Base-by-base conservation (phyloP, 2,888 invertebrate species). In the Zaprionus lineosus region DNA sequence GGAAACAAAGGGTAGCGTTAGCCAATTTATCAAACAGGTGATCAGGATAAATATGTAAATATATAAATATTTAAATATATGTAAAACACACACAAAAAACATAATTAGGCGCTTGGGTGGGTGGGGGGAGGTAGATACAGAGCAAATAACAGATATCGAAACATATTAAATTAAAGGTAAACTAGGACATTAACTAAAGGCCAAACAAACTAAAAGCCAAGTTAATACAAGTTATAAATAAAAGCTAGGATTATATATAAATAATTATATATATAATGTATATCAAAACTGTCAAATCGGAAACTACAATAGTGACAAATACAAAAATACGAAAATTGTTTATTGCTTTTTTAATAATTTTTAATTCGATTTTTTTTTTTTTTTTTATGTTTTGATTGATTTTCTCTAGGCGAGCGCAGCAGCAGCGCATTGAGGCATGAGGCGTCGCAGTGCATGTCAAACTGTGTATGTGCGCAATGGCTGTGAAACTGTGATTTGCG, bases 181-280 rank as follows among this genome's bases (percentile, higher is more conserved):
- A 46, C n/a, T 24, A 33, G 24, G 28, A 62, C 51, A 52, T 48
- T 2, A 66, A 64, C 55, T 47, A 47, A 60, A 50, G 48, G 59
- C 60, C 51, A 55, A 66, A 41, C 36, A 4, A 62, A 55, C 41
- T 62, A 66, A 69, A 76, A 58, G 69, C 74, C 60, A 74, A 55
- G 53, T 64, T 65, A 83, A 63, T 52, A 44, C 21, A 56, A 28
- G 16, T 55, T 12, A 28, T 16, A 50, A 16, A 44, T 21, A 36
- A 48, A 33, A 36, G 19, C 9, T 15, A 8, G 8, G 18, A 26
- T n/a, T n/a, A n/a, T 26, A 12, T 19, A 24, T 2, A 24, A 14
- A 19, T 46, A 21, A 55, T 44, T 9, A 34, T 28, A 12, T 24
- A 14, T 9, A 3, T 21, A 8, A 29, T 5, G 18, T 7, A 18